A percentile compares a stretch with the other conserved stretches of the same genome.
Conservation (phyloP, 2,797 vertebrate species). For the Platalea minor region DNA sequence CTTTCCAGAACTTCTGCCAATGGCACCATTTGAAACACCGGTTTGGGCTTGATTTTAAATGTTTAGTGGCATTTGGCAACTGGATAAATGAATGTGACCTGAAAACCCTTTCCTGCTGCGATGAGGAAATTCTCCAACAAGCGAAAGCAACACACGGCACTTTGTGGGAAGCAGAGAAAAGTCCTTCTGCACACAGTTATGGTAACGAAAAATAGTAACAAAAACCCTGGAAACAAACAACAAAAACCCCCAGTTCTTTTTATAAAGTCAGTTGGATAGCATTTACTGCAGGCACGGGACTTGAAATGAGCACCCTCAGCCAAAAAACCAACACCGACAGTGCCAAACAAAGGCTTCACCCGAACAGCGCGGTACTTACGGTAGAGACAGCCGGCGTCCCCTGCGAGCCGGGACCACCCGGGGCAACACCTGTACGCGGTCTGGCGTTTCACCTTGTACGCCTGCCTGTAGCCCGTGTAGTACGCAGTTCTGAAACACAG, state of each 20-base stretch:
- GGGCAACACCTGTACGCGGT: constrained; percentile 85
- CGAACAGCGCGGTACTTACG: constrained; percentile 77
- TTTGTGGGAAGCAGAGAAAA: not conserved
- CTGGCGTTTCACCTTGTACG: constrained; percentile 80
- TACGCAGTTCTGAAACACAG: constrained; percentile 82
- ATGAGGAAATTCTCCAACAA: not conserved
- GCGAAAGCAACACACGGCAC: rapidly evolving
- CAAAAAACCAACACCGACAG: rapidly evolving
- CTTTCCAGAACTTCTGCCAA: not conserved
- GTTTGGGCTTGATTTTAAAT: not conserved
- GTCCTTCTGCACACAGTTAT: not conserved
- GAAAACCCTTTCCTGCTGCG: not conserved
- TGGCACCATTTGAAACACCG: not conserved
- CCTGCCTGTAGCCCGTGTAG: constrained; percentile 84
- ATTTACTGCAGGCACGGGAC: not conserved
- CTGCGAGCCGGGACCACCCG: constrained; percentile 86
- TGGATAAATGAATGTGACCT: not conserved
- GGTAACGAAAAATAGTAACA: not conserved
- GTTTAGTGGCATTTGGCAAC: not conserved
- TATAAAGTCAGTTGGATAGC: not conserved
- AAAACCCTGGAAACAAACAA: not conserved
- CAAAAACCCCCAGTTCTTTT: rapidly evolving
- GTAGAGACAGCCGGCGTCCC: constrained; percentile 85
- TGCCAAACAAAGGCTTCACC: rapidly evolving
- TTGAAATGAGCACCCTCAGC: not conserved